phyloP scores from a whole-genome alignment of 2,888 invertebrate genomes.

The Orthosia gothica region DNA sequence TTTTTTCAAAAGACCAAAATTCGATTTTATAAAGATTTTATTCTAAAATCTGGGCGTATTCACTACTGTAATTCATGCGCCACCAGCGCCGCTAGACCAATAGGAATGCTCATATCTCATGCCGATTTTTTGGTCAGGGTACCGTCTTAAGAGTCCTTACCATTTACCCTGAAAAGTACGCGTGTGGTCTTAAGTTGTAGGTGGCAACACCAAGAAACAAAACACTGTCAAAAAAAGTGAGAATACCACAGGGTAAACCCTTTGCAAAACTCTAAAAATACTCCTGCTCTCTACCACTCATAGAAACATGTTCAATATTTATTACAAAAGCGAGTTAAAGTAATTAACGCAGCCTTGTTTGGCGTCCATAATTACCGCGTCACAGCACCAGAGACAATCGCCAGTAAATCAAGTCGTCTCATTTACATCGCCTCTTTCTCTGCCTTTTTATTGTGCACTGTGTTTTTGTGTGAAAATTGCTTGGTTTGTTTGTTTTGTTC shows the following conservation, averaged over 20 bases:
- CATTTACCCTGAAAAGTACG: not conserved
- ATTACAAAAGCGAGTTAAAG: slow-evolving; percentile 38
- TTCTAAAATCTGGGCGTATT: no score
- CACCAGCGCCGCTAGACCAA: no score
- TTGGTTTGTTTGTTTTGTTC: slow-evolving; percentile 10
- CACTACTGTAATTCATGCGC: no score
- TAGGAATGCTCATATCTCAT: no score
- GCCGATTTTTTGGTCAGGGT: no score
- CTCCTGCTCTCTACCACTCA: slow-evolving; percentile 2
- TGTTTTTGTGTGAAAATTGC: slow-evolving; percentile 34
- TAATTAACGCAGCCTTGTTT: slow-evolving; percentile 62
- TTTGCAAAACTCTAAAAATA: slow-evolving; percentile 44
- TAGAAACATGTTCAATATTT: slow-evolving; percentile 63
- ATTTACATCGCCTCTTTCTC: slow-evolving; percentile 60
- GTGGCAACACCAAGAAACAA: slow-evolving; percentile 14
- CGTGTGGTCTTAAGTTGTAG: slow-evolving; percentile 30
- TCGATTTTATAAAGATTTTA: no score
- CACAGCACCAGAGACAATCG: slow-evolving; percentile 58
- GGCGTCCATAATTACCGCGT: slow-evolving; percentile 50
- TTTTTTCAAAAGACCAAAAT: no score
- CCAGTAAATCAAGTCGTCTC: slow-evolving; percentile 63
- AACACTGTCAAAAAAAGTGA: slow-evolving; percentile 33
- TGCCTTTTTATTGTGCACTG: slow-evolving; percentile 40
- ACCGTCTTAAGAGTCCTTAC: not conserved
- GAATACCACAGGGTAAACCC: slow-evolving; percentile 4